phyloP scores from a whole-genome alignment of 2,797 vertebrate species.

The Acanthiza pusilla region DNA sequence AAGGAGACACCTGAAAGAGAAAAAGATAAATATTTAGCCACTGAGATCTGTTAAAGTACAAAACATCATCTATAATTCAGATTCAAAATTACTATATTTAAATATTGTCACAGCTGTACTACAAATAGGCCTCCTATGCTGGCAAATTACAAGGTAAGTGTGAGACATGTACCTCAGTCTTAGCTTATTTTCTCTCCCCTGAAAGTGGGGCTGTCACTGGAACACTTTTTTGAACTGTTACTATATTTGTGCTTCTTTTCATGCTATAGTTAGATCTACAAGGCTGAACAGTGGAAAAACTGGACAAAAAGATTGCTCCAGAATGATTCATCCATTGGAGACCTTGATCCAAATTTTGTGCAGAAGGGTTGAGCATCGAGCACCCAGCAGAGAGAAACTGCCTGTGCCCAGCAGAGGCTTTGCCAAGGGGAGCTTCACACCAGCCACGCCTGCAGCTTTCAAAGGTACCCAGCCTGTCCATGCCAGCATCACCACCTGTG shows the following conservation, averaged over 20 bases:
- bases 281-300: background rate
- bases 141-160: slow-evolving; percentile 4
- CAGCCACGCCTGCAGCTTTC: accelerated
- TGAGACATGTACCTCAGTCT: background rate
- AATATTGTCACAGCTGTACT: slow-evolving; percentile 16
- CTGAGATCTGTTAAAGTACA: slow-evolving; percentile 18
- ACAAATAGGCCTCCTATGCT: background rate
- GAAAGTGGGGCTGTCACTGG: background rate
- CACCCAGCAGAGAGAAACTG: background rate
- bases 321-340: background rate
- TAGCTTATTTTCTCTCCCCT: background rate
- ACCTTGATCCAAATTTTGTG: background rate
- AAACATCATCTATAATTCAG: slow-evolving; percentile 55
- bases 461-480: background rate
- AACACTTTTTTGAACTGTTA: background rate
- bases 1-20: background rate
- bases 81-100: slow-evolving; percentile 37
- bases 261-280: background rate
- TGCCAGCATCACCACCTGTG: background rate
- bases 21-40: slow-evolving; percentile 51
- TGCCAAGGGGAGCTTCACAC: background rate
- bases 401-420: background rate
- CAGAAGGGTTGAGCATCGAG: background rate
- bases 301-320: background rate
- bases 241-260: background rate